These are phyloP conservation scores for Serranus cabrilla DNA, from an alignment of 2,797 vertebrate species.

Conservation along the genomic window DNA sequence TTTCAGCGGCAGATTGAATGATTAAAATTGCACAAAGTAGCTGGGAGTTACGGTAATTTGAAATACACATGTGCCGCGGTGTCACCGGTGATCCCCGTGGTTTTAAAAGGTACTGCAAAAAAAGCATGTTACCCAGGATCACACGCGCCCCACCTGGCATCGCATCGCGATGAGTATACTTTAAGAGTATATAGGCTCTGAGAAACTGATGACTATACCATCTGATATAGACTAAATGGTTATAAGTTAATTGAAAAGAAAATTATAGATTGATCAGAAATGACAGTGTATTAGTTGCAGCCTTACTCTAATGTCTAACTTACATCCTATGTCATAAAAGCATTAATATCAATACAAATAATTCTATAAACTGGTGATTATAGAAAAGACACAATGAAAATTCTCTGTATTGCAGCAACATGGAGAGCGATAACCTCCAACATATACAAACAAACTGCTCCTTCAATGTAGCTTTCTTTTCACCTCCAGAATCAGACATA, in stretches of 20 bases:
- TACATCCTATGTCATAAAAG: neutral
- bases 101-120: too few species aligned
- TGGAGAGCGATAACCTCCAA: neutral
- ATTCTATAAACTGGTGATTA: neutral
- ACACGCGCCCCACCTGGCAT: too few species aligned
- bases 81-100: too few species aligned
- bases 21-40: too few species aligned
- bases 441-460: neutral
- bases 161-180: too few species aligned
- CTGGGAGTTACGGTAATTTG: too few species aligned
- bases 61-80: too few species aligned
- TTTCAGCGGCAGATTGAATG: too few species aligned
- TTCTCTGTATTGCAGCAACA: neutral
- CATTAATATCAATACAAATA: neutral
- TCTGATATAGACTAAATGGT: neutral
- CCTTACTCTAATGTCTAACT: neutral
- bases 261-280: neutral
- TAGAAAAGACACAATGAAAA: neutral
- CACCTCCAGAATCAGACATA: constrained; percentile 19
- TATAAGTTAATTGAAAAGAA: neutral
- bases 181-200: too few species aligned
- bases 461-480: constrained; percentile 4
- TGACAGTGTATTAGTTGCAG: neutral
- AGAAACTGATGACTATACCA: neutral
- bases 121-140: too few species aligned